Conservation (phyloP, 2,113 vertebrate species). For the Rallus limicola region DNA sequence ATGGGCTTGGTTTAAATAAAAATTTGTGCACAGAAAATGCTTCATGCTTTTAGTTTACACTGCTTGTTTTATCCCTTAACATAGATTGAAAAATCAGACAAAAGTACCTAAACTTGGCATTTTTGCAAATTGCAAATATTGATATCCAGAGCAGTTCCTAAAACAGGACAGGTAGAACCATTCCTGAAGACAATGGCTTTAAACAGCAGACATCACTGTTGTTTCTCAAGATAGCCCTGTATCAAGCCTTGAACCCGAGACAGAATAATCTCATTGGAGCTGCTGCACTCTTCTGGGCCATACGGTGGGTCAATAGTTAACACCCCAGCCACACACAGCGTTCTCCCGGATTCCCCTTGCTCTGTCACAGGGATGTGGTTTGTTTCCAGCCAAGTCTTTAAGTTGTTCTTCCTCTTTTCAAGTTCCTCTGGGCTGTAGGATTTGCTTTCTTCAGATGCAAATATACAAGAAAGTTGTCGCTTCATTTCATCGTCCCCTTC, state of each 20-base stretch:
- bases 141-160: neutral
- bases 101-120: neutral
- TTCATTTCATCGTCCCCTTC: constrained; percentile 67
- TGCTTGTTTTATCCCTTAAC: neutral
- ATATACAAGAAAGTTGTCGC: constrained; percentile 70
- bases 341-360: constrained; percentile 72
- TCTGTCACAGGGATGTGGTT: constrained; percentile 88
- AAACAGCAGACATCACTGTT: neutral
- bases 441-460: constrained; percentile 41
- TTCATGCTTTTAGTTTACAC: neutral
- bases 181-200: accelerated
- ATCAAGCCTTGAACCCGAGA: constrained; percentile 87
- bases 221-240: constrained; percentile 66
- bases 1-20: neutral
- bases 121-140: accelerated
- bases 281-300: constrained; percentile 85
- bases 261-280: constrained; percentile 91
- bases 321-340: constrained; percentile 83
- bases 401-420: constrained; percentile 55
- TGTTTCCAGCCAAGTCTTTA: constrained; percentile 86
- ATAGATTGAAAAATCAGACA: neutral
- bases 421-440: constrained; percentile 75
- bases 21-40: neutral
- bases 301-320: constrained; percentile 88
- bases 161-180: accelerated